phyloP scores from a whole-genome alignment of 2,113 vertebrate species.

The Monarcha castaneiventris region DNA sequence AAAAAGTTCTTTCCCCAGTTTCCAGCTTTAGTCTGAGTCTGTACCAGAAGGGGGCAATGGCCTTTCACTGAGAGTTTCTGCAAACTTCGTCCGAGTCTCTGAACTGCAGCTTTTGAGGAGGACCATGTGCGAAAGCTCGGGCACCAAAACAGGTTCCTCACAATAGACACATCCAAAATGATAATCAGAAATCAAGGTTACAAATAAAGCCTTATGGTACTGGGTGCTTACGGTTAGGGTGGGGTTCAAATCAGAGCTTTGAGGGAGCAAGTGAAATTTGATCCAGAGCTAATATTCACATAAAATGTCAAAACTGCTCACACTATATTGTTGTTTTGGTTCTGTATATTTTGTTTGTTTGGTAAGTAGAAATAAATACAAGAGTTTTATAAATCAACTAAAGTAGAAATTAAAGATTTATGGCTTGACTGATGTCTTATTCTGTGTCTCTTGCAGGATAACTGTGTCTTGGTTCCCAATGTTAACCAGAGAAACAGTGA shows the following conservation, averaged over 20 bases:
- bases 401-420: neutral
- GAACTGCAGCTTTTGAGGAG: neutral
- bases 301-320: neutral
- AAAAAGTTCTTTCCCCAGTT: neutral
- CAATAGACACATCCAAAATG: neutral
- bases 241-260: neutral
- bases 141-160: neutral
- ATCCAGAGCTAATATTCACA: neutral
- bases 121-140: neutral
- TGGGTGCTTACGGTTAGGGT: neutral
- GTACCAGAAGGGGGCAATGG: neutral
- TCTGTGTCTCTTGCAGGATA: constrained; percentile 79
- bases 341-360: neutral
- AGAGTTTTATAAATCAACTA: neutral
- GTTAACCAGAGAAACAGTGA: constrained; percentile 91
- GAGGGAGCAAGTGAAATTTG: neutral
- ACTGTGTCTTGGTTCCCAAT: constrained; percentile 90
- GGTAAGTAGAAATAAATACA: neutral
- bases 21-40: neutral
- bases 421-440: neutral
- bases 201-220: neutral
- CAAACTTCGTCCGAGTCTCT: neutral
- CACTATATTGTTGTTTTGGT: neutral
- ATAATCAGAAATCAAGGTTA: neutral
- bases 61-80: neutral